A percentile compares a stretch with the other conserved stretches of the same genome.
Evolutionary conservation across 30 jellyfish, hydroid and myxozoan species (phyloP).

Genomic region (Catostylus mosaicus): DNA sequence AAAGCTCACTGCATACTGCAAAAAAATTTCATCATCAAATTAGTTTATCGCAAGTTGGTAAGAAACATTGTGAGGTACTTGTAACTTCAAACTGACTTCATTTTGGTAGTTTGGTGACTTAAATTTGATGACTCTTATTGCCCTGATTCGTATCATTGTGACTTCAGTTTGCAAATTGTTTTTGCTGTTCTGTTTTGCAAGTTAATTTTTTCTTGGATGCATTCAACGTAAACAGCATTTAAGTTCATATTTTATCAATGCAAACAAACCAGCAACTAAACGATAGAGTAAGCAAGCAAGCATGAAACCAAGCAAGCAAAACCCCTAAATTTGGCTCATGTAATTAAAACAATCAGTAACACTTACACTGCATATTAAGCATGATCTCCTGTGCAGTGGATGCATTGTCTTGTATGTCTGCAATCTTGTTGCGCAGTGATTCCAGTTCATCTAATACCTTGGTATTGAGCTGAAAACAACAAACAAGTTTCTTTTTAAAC

Average conservation of each 20-base stretch:
- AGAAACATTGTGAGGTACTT: too few species aligned
- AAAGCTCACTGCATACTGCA: slow-evolving; percentile 53
- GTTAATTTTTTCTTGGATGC: too few species aligned
- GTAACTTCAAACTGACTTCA: too few species aligned
- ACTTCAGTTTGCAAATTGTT: too few species aligned
- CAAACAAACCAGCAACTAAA: not conserved
- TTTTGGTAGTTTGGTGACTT: not conserved
- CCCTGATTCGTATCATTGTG: too few species aligned
- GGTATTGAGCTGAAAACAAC: not conserved
- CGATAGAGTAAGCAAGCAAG: too few species aligned
- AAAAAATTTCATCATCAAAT: not conserved
- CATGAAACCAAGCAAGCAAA: not conserved
- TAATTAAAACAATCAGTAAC: not conserved
- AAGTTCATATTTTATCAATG: too few species aligned
- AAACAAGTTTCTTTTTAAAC: not conserved
- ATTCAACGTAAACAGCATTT: too few species aligned
- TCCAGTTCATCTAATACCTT: slow-evolving; percentile 1
- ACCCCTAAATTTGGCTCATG: too few species aligned
- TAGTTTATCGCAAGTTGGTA: too few species aligned
- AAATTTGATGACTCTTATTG: not conserved
- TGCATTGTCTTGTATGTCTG: slow-evolving; percentile 44
- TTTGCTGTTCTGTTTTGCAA: too few species aligned
- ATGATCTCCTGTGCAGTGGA: slow-evolving; percentile 69
- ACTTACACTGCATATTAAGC: slow-evolving; percentile 44
- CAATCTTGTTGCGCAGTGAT: slow-evolving; percentile 15